phyloP scores from a whole-genome alignment of 2,113 vertebrate species.

The Tupaia chinensis region DNA sequence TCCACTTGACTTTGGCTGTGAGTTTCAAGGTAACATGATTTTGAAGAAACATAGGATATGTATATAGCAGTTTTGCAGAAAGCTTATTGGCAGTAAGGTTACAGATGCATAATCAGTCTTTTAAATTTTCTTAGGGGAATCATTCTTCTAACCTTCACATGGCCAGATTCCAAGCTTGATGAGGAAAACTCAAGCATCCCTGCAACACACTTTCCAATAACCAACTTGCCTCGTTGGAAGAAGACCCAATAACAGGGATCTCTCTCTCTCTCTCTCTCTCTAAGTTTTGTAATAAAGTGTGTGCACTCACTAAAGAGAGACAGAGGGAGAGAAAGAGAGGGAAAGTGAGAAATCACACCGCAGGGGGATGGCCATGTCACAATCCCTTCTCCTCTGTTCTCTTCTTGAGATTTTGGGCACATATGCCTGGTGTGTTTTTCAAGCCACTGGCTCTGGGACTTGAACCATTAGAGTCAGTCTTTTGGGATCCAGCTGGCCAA shows the following conservation, averaged over 20 bases:
- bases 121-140: not conserved
- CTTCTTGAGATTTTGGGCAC: too few relatives aligned
- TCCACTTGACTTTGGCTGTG: not conserved
- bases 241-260: not conserved
- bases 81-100: not conserved
- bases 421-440: too few relatives aligned
- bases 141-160: not conserved
- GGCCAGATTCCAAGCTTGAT: not conserved
- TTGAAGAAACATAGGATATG: not conserved
- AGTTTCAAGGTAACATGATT: not conserved
- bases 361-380: too few relatives aligned
- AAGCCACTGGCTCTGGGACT: too few relatives aligned
- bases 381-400: too few relatives aligned
- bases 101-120: not conserved
- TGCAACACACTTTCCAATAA: not conserved
- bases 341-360: too few relatives aligned
- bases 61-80: not conserved
- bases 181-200: not conserved
- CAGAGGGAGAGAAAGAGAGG: too few relatives aligned
- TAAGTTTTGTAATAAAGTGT: too few relatives aligned
- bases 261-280: too few relatives aligned
- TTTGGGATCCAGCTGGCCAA: too few relatives aligned
- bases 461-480: too few relatives aligned
- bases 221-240: not conserved
- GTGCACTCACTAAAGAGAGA: too few relatives aligned